These are phyloP conservation scores for Acleris laterana DNA, from an alignment of 2,888 invertebrate species.

Conservation along the genomic window DNA sequence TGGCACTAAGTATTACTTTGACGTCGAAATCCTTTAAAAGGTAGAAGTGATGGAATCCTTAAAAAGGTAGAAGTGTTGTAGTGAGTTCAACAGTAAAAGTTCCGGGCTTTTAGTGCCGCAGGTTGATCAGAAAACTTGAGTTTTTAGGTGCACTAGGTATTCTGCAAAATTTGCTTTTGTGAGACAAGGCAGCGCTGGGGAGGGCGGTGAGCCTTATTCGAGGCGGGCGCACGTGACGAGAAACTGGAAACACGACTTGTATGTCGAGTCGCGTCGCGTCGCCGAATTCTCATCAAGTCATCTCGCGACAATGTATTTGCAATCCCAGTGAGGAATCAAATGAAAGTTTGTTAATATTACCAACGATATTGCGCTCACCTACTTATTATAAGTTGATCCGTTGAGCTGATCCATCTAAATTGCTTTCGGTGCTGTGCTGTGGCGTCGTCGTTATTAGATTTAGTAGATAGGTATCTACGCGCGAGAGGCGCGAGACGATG, in stretches of 20 bases:
- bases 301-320: conserved; percentile 77
- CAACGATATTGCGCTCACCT: conserved; percentile 35
- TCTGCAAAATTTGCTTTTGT: conserved; percentile 70
- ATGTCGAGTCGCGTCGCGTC: conserved; percentile 60
- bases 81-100: conserved; percentile 24
- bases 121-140: conserved; percentile 44
- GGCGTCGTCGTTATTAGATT: conserved; percentile 14
- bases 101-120: conserved; percentile 11
- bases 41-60: not conserved
- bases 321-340: conserved; percentile 80
- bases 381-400: conserved; percentile 39
- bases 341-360: conserved; percentile 52
- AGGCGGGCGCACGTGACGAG: conserved; percentile 79
- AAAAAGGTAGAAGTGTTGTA: not conserved
- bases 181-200: conserved; percentile 61
- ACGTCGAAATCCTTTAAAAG: not conserved
- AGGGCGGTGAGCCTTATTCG: conserved; percentile 81
- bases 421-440: conserved; percentile 25
- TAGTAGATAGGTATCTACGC: conserved; percentile 1
- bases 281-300: conserved; percentile 81
- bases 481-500: not conserved
- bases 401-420: conserved; percentile 31
- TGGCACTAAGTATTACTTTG: no score
- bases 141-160: conserved; percentile 71
- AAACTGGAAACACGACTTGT: conserved; percentile 78